Conservation (phyloP, 2,888 invertebrate genomes). For the Nomada ferruginata region DNA sequence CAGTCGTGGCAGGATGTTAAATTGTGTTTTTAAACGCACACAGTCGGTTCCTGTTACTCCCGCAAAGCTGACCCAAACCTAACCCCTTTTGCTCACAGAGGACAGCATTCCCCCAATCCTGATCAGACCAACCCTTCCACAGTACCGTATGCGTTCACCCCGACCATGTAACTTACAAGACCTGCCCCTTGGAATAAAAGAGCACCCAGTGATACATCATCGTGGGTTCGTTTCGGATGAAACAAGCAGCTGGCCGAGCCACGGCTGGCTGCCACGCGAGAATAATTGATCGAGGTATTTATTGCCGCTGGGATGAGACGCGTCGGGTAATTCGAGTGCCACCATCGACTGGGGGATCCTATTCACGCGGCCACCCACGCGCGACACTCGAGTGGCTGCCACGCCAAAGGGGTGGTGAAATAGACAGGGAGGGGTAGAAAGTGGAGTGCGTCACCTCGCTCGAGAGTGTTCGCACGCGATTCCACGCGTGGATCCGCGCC, state of each 20-base stretch:
- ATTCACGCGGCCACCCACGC: constrained; percentile 59
- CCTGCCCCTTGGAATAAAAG: background rate
- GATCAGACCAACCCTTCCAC: background rate
- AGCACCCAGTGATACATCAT: constrained; percentile 30
- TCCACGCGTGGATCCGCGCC: constrained; percentile 15
- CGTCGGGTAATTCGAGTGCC: constrained; percentile 62
- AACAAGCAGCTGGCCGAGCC: constrained; percentile 14
- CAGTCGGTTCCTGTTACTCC: too few species aligned
- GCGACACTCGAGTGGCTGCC: constrained; percentile 56
- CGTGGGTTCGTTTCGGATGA: background rate
- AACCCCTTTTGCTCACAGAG: too few species aligned
- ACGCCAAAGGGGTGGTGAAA: background rate
- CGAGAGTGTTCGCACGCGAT: constrained; percentile 43
- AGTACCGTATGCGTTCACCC: constrained; percentile 14
- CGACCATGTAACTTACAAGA: constrained; percentile 39
- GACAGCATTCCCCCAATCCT: background rate
- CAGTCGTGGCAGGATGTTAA: too few species aligned
- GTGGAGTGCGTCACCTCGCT: constrained; percentile 37
- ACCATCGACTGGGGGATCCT: constrained; percentile 43
- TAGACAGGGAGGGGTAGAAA: constrained; percentile 50
- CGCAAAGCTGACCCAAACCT: too few species aligned
- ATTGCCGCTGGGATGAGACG: constrained; percentile 61
- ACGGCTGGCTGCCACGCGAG: constrained; percentile 30
- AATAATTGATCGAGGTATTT: constrained; percentile 70
- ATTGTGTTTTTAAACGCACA: too few species aligned